Evolutionary conservation across 2,797 vertebrate species (phyloP), one percentile per base, ranked within the genome.

Genomic region (Cyprinodon diabolis): DNA sequence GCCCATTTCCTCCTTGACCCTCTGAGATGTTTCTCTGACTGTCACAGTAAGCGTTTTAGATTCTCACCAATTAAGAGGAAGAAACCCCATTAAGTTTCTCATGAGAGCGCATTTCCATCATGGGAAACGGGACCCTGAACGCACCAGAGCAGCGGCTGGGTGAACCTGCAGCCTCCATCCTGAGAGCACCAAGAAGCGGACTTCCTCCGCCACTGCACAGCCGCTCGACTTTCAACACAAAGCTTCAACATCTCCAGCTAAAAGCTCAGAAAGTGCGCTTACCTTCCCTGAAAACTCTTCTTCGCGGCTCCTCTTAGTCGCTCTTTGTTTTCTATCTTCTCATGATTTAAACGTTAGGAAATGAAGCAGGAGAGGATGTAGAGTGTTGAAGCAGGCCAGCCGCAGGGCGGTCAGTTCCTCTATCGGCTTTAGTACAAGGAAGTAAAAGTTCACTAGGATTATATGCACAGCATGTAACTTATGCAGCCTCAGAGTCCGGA

Each of bases 331-430:
- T 66, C 65, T 83, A 81, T 79, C 73, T 55, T 71, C 58, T 83
- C 90, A 93, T 93, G 75, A 57, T 90, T 76, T 77, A 77, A 69
- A 69, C 30, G 71, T 68, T 70, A 55, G 72, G 77, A 87, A 76
- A 73, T 40, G 66, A 75, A 75, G 76, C 72, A 1, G 54, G 47
- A 65, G 84, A 77, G 84, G 79, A 85, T 84, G 77, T 70, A 14
- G 67, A 84, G 71, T 77, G 78, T 79, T 82, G 80, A 75, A 82
- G 75, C 66, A 78, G 84, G 45, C 80, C 82, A 84, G 87, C 77
- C 77, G 70, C 89, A 79, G 74, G 84, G 86, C 87, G 90, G 92
- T 86, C 92, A 94, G 94, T 95, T 96, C 95, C 95, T 95, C 95
- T 94, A 94, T 95, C 93, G 43, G 78, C 69, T 17, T 86, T 77